phyloP scores from a whole-genome alignment of 2,113 vertebrate species.

The Phrynocephalus versicolor region DNA sequence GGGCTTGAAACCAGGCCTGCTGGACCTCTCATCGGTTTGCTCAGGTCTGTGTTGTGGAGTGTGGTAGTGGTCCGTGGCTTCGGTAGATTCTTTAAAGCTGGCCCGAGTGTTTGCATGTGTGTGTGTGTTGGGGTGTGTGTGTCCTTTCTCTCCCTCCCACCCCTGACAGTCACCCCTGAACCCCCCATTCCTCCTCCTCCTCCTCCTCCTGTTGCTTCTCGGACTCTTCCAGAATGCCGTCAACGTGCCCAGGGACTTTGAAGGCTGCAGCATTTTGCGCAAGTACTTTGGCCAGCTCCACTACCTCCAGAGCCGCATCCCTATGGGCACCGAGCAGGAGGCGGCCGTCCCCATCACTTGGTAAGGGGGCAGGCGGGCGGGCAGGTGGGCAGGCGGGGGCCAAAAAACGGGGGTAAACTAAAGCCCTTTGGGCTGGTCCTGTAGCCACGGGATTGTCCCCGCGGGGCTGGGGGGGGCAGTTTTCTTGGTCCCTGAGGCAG shows the following conservation, averaged over 20 bases:
- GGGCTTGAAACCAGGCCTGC: too few relatives aligned
- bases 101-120: background rate
- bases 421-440: too few relatives aligned
- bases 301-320: conserved; percentile 95
- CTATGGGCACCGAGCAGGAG: conserved; percentile 89
- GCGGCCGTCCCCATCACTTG: conserved; percentile 89
- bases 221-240: conserved; percentile 74
- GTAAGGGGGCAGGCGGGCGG: conserved; percentile 64
- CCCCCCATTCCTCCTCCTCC: too few relatives aligned
- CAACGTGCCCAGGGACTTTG: conserved; percentile 93
- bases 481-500: background rate
- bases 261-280: conserved; percentile 94
- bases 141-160: background rate
- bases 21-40: too few relatives aligned
- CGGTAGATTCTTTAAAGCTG: background rate
- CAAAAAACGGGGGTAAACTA: too few relatives aligned
- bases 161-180: background rate
- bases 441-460: background rate
- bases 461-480: too few relatives aligned
- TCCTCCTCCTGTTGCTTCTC: background rate
- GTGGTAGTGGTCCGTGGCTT: too few relatives aligned
- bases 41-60: too few relatives aligned
- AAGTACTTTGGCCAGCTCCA: conserved; percentile 97
- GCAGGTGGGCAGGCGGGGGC: background rate
- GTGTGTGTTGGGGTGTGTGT: background rate